Evolutionary conservation across 1,140 invertebrate genomes (phyloP).

Genomic region (Habropoda laboriosa): DNA sequence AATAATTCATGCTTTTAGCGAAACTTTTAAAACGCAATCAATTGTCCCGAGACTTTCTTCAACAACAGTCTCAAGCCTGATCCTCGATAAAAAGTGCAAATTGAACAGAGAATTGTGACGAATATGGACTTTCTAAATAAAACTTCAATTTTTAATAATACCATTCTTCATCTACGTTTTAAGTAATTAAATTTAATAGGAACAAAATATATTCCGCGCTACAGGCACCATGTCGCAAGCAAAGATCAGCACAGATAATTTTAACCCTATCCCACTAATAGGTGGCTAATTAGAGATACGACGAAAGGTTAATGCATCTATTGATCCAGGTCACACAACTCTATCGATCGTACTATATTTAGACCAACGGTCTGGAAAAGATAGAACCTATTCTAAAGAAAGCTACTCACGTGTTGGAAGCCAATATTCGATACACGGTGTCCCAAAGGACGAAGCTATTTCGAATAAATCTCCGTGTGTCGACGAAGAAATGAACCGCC

Average conservation of each 20-base stretch:
- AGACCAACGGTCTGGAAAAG: background rate
- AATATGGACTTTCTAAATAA: too few relatives aligned
- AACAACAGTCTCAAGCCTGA: background rate
- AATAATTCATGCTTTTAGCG: constrained; percentile 26
- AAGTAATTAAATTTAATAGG: too few relatives aligned
- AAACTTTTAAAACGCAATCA: background rate
- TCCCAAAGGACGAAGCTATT: background rate
- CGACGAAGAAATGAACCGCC: background rate
- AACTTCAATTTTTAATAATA: too few relatives aligned
- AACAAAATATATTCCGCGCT: too few relatives aligned
- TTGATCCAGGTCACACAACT: background rate
- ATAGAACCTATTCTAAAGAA: background rate
- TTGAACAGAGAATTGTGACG: too few relatives aligned
- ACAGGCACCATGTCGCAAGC: too few relatives aligned
- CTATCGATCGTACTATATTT: background rate
- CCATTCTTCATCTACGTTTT: too few relatives aligned
- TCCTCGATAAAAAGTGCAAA: background rate
- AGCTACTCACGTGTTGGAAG: background rate
- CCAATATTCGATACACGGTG: too few relatives aligned
- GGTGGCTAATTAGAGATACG: background rate
- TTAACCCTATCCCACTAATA: background rate
- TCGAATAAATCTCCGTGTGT: background rate
- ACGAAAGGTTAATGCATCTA: background rate
- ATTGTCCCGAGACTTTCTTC: background rate
- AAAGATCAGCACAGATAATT: constrained; percentile 2